Evolutionary conservation across 2,797 vertebrate genomes (phyloP).

Genomic region (Characodon lateralis): DNA sequence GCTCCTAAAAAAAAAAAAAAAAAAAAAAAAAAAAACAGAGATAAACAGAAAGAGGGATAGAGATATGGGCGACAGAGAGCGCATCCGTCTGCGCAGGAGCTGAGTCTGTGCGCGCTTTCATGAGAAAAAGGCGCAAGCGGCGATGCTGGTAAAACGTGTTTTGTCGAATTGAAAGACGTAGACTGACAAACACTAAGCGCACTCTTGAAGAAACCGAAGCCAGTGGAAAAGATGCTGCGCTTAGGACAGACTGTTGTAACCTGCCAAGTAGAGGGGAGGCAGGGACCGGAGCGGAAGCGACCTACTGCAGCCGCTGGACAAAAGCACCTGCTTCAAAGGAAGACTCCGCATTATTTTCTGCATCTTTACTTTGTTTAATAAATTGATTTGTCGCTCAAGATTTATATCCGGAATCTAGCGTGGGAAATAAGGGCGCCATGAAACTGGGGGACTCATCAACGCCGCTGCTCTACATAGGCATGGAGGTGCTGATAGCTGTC

Average conservation of each 20-base stretch:
- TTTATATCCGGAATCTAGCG: neutral
- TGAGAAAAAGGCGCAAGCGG: neutral
- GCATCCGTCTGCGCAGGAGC: constrained; percentile 12
- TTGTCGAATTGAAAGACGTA: neutral
- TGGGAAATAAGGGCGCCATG: constrained; percentile 14
- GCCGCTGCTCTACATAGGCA: constrained; percentile 88
- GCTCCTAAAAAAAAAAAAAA: neutral
- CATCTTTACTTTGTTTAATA: neutral
- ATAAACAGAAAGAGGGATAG: neutral
- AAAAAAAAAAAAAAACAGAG: neutral
- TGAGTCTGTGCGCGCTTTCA: constrained; percentile 15
- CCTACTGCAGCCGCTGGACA: constrained; percentile 43
- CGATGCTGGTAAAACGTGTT: constrained; percentile 10
- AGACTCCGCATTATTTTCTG: constrained; percentile 11
- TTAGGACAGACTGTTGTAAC: constrained; percentile 63
- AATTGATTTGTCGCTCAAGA: constrained; percentile 27
- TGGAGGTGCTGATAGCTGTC: constrained; percentile 93
- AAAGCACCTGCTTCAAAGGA: constrained; percentile 51
- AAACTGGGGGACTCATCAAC: constrained; percentile 65
- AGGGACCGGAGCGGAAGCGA: constrained; percentile 35
- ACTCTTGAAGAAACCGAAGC: constrained; percentile 15
- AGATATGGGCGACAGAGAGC: neutral
- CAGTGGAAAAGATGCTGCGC: constrained; percentile 51
- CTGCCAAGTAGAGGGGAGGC: constrained; percentile 50
- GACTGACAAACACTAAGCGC: constrained; percentile 6